Base-by-base conservation (phyloP, 2,113 vertebrate species). In the Apteryx mantelli region DNA sequence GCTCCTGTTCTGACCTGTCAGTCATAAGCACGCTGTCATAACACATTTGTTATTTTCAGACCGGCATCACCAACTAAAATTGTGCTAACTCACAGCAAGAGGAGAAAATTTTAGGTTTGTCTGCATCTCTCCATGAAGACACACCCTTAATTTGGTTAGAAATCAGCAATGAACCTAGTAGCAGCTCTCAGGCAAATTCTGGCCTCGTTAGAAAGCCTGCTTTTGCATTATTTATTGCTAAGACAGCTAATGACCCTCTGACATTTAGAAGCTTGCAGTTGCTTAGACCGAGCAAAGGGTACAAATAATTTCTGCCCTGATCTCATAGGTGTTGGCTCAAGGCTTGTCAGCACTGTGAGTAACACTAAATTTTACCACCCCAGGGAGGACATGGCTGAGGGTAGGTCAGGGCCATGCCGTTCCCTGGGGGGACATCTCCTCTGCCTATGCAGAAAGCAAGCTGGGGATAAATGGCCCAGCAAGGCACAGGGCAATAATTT, bases 141-240 rank as follows among this genome's bases (percentile, higher is more conserved):
- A 40, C 16, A 70, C 12, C 14, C 8, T 48, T 42, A 46, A n/a
- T 85, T 82, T 87, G 83, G 66, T 74, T 34, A 95, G 69, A 79
- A 87, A 83, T 66, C 34, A 71, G 36, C 42, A 88, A 84, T 7
- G 9, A 84, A 7, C 5, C 9, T 40, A 18, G 24, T 66, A 89
- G 46, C 32, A 77, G 28, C 63, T 77, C 53, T 86, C 26, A 66
- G 48, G 36, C 24, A 87, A 60, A 50, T 82, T 71, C 50, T 18
- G 91, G 7, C 16, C 42, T 79, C 24, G 61, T 85, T 55, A 38
- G 86, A 93, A 95, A 64, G 52, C 74, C 40, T 7, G 0, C 66
- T 32, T 46, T 61, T 92, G 64, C 56, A 78, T 88, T 94, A 86
- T 92, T 83, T 91, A 89, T 84, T 79, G 52, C 70, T 65, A 69